Evolutionary conservation across 2,797 vertebrate species (phyloP).

Genomic region (Phalanger gymnotis): DNA sequence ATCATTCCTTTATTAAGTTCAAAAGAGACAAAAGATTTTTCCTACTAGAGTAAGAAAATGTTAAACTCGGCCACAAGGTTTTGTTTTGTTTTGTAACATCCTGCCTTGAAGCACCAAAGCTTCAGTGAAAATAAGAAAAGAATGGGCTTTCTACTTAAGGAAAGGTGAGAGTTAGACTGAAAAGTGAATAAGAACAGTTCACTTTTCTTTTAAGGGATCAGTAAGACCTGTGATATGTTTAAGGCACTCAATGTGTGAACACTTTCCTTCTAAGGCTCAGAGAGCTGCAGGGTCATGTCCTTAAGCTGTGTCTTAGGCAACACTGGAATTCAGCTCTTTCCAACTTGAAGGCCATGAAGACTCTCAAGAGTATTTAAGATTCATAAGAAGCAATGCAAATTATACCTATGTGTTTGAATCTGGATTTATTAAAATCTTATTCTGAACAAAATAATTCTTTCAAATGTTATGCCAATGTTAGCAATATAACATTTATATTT

Average conservation of each 20-base stretch:
- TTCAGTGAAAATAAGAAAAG: background rate
- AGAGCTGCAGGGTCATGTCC: no score
- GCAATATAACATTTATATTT: no score
- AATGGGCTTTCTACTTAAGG: background rate
- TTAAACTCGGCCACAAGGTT: background rate
- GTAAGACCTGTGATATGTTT: background rate
- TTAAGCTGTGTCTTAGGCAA: no score
- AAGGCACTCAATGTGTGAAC: background rate
- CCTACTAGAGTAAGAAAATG: background rate
- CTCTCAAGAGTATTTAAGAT: background rate
- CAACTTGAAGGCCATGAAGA: background rate
- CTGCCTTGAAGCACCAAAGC: background rate
- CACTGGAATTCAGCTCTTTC: no score
- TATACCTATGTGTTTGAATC: background rate
- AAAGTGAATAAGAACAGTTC: background rate
- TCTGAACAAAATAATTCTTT: background rate
- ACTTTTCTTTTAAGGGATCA: background rate
- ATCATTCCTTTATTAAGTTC: background rate
- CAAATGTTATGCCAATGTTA: background rate
- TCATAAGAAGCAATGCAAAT: background rate
- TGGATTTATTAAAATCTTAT: background rate
- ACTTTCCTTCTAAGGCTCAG: background rate
- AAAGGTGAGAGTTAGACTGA: background rate
- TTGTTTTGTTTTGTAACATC: background rate
- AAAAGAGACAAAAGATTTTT: background rate